Evolutionary conservation across 2,888 invertebrate genomes (phyloP).

Genomic region (Ellobium chinense): DNA sequence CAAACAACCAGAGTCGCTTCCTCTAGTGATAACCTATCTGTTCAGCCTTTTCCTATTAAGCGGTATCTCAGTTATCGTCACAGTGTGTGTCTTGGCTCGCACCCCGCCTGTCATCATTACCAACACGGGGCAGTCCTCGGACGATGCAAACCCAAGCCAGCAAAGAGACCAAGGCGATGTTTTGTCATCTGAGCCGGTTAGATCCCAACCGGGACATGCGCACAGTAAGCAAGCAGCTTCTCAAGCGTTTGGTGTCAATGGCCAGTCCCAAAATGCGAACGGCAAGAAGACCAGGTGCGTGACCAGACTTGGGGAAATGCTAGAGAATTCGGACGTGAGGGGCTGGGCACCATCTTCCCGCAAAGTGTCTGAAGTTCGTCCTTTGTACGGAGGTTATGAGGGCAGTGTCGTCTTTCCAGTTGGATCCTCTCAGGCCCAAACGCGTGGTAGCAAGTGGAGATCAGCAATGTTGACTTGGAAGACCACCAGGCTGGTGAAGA

Average conservation of each 20-base stretch:
- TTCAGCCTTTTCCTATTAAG: neutral
- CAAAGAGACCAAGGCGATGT: too few species aligned
- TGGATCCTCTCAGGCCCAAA: neutral
- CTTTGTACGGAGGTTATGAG: neutral
- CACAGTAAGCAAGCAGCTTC: too few species aligned
- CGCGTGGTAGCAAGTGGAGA: neutral
- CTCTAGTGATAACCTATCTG: slow-evolving; percentile 18
- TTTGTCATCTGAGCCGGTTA: too few species aligned
- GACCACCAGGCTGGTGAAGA: neutral
- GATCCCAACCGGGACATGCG: too few species aligned
- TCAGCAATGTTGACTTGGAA: neutral
- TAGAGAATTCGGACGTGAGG: too few species aligned
- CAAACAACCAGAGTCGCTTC: slow-evolving; percentile 1
- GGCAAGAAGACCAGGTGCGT: too few species aligned
- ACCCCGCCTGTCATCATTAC: neutral
- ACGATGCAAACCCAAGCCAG: too few species aligned
- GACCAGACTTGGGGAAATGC: too few species aligned
- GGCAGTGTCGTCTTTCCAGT: neutral
- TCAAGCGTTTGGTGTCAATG: too few species aligned
- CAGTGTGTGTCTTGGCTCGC: neutral
- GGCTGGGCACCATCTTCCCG: too few species aligned
- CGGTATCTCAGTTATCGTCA: neutral
- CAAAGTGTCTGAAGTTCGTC: neutral
- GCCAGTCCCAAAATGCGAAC: too few species aligned
- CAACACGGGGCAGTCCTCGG: neutral